Percentiles rank a stretch among this genome's conserved stretches.
Conservation (phyloP, 2,113 vertebrate species). For the Tachysurus vachellii region DNA sequence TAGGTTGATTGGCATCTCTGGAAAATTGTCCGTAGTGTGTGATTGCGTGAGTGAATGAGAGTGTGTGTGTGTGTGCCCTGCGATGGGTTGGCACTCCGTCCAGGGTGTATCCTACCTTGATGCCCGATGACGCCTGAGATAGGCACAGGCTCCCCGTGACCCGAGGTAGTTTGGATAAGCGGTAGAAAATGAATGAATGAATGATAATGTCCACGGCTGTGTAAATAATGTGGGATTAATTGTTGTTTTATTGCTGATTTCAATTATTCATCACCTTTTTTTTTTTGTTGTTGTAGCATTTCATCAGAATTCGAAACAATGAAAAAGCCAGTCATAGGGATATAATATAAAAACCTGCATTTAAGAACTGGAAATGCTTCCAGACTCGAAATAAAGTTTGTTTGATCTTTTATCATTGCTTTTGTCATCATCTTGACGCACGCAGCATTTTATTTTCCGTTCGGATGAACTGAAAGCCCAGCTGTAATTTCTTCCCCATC, state of each 20-base stretch:
- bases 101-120: no score
- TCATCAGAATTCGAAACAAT: neutral
- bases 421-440: neutral
- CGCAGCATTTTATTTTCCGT: neutral
- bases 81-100: no score
- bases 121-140: no score
- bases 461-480: conserved; percentile 6
- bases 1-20: no score
- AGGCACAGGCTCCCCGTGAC: no score
- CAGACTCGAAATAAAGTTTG: neutral
- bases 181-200: no score
- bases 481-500: conserved; percentile 28
- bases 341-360: neutral
- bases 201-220: neutral
- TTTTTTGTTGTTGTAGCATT: neutral
- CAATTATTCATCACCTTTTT: neutral
- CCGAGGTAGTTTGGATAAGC: no score
- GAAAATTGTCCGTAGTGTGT: no score
- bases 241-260: neutral
- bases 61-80: no score
- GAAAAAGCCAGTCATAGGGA: neutral
- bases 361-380: neutral
- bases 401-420: neutral
- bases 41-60: no score
- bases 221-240: neutral